These are phyloP conservation scores for Anthopleura sola DNA, from an alignment of 64 coral and sea anemone genomes.

Conservation along the genomic window DNA sequence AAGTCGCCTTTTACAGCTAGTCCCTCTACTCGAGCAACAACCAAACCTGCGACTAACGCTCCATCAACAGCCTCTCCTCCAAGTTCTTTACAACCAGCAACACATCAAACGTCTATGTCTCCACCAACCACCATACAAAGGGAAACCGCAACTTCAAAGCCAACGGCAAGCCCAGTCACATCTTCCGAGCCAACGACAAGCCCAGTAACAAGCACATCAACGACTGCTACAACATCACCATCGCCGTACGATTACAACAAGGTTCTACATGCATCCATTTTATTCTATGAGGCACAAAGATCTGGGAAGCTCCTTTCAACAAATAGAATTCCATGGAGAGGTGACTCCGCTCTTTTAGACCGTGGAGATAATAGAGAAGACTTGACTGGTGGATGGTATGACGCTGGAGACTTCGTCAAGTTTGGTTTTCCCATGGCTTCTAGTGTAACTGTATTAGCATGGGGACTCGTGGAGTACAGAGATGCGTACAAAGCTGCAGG, in stretches of 20 bases:
- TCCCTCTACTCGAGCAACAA: not conserved
- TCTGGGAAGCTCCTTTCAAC: constrained; percentile 75
- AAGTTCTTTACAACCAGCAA: not conserved
- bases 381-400: constrained; percentile 93
- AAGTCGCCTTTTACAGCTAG: not conserved
- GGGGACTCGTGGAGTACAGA: constrained; percentile 77
- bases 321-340: constrained; percentile 86
- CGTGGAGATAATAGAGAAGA: constrained; percentile 61
- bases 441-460: constrained; percentile 60
- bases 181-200: not conserved
- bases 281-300: constrained; percentile 94
- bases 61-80: not conserved
- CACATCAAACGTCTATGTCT: not conserved
- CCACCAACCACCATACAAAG: not conserved
- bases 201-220: not conserved
- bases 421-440: constrained; percentile 94
- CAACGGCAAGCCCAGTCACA: not conserved
- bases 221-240: constrained; percentile 15
- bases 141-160: not conserved
- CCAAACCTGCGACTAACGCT: not conserved
- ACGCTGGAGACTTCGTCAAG: constrained; percentile 96
- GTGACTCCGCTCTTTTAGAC: constrained; percentile 68
- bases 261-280: constrained; percentile 76
- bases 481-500: constrained; percentile 60
- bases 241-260: constrained; percentile 50